Percentiles rank a stretch among this genome's conserved stretches.
Conservation (phyloP, 2,113 vertebrate genomes). For the Prochilodus magdalenae region DNA sequence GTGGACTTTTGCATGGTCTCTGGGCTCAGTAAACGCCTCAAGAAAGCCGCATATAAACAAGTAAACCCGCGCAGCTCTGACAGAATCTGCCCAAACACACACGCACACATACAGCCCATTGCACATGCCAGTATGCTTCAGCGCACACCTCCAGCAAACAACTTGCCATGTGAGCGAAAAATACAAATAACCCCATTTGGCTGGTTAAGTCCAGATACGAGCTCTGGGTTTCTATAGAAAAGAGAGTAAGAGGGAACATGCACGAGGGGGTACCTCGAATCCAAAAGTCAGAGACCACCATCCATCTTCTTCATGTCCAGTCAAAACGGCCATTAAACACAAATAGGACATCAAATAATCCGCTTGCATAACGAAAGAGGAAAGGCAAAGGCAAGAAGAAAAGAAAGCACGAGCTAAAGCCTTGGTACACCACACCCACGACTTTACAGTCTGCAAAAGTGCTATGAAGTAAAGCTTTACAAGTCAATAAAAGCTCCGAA, state of each 20-base stretch:
- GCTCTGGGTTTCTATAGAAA: neutral
- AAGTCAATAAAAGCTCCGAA: neutral
- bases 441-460: neutral
- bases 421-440: neutral
- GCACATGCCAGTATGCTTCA: neutral
- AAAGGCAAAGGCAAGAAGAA: no score
- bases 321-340: no score
- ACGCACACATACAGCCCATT: conserved; percentile 18
- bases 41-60: conserved; percentile 69
- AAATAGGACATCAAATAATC: no score
- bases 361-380: no score
- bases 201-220: neutral
- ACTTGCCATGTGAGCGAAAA: neutral
- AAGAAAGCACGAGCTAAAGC: neutral
- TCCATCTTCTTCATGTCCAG: no score
- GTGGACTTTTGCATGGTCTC: conserved; percentile 41
- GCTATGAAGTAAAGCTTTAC: neutral
- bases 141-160: conserved; percentile 36
- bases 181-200: conserved; percentile 16
- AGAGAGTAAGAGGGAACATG: neutral
- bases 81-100: conserved; percentile 10
- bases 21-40: conserved; percentile 50
- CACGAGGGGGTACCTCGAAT: no score
- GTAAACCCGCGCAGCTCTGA: conserved; percentile 53
- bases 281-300: no score